Evolutionary conservation across 2,888 invertebrate genomes (phyloP).

Genomic region (Drosophila silvestris): DNA sequence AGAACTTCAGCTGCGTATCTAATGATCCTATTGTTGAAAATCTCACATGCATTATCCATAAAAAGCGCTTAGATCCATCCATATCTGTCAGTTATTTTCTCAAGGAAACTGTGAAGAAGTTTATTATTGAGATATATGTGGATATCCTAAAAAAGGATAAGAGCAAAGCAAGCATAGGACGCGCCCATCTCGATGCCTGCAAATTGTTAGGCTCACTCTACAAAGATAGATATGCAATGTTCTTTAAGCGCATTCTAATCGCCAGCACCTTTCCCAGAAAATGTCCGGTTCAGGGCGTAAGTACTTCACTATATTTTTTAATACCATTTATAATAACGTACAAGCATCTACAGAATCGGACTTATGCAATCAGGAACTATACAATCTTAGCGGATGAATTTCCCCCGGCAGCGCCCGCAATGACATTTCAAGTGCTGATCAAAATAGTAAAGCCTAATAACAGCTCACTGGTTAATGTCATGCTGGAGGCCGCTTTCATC

Average conservation of each 20-base stretch:
- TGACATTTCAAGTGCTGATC: conserved; percentile 30
- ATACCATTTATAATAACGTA: neutral
- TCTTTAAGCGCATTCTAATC: conserved; percentile 36
- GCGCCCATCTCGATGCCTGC: conserved; percentile 57
- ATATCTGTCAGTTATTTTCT: conserved; percentile 1
- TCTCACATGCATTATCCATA: conserved; percentile 14
- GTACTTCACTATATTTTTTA: conserved; percentile 9
- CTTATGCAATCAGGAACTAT: conserved; percentile 54
- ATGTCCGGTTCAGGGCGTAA: conserved; percentile 60
- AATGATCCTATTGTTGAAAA: neutral
- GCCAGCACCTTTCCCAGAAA: conserved; percentile 48
- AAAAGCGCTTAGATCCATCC: neutral
- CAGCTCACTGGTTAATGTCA: neutral
- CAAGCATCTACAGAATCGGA: conserved; percentile 14
- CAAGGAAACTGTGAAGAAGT: rapidly evolving
- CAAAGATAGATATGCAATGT: conserved; percentile 20
- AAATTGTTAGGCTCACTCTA: conserved; percentile 36
- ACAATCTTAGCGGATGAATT: conserved; percentile 48
- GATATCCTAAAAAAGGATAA: conserved; percentile 52
- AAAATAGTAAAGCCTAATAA: conserved; percentile 1
- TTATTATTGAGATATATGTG: neutral
- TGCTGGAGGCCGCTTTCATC: neutral
- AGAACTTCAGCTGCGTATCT: conserved; percentile 22
- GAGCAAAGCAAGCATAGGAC: conserved; percentile 38
- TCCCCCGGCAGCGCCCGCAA: conserved; percentile 33